Evolutionary conservation across 2,888 invertebrate species (phyloP).

Genomic region (Sinohyriopsis cumingii): DNA sequence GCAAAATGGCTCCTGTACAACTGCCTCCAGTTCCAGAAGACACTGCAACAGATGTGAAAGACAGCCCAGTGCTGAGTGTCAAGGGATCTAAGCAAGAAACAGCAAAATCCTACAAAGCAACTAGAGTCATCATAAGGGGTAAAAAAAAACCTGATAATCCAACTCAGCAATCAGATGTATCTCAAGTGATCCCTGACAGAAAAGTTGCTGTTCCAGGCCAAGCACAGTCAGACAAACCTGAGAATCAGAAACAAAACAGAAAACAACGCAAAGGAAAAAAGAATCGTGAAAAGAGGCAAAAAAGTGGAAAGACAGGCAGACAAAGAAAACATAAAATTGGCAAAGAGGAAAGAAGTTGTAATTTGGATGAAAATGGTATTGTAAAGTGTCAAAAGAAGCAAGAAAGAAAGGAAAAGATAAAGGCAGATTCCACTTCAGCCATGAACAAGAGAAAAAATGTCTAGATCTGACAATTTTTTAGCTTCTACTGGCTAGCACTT

Average conservation of each 20-base stretch:
- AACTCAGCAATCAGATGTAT: background rate
- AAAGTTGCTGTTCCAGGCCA: background rate
- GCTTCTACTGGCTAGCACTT: too few relatives aligned
- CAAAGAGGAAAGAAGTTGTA: constrained; percentile 30
- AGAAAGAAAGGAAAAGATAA: constrained; percentile 14
- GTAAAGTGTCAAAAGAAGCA: constrained; percentile 19
- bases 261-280: constrained; percentile 15
- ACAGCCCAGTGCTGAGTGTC: background rate
- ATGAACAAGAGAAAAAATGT: too few relatives aligned
- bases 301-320: constrained; percentile 14
- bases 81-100: constrained; percentile 2
- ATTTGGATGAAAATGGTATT: constrained; percentile 15
- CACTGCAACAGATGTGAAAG: background rate
- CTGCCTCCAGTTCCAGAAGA: background rate
- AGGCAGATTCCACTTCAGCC: too few relatives aligned
- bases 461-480: too few relatives aligned
- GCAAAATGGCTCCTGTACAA: too few relatives aligned
- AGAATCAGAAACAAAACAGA: constrained; percentile 18
- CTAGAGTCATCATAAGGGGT: background rate
- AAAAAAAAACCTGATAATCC: constrained; percentile 1
- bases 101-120: constrained; percentile 1
- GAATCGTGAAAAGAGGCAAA: constrained; percentile 15
- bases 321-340: constrained; percentile 33
- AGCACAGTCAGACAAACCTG: constrained; percentile 16
- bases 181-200: background rate